A percentile compares a stretch with the other conserved stretches of the same genome.
phyloP scores from a whole-genome alignment of 2,888 invertebrate species.

The Argyra leucocephala region DNA sequence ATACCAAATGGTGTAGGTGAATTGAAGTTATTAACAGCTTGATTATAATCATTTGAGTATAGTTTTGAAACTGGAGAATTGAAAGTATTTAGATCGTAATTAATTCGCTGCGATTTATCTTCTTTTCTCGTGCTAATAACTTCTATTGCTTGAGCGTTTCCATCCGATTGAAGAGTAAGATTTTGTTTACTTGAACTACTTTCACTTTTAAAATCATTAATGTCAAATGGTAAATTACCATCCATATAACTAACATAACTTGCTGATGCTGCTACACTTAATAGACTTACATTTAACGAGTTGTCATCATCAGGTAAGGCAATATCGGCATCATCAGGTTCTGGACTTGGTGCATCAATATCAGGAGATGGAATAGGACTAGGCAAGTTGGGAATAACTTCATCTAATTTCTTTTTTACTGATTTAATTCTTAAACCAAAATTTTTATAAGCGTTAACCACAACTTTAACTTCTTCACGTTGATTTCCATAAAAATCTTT shows the following conservation, averaged over 20 bases:
- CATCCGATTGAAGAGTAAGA: not conserved
- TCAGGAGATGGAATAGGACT: conserved; percentile 55
- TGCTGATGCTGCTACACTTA: not conserved
- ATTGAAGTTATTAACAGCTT: not conserved
- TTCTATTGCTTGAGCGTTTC: not conserved
- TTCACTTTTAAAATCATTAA: conserved; percentile 41
- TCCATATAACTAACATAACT: conserved; percentile 56
- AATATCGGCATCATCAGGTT: conserved; percentile 73
- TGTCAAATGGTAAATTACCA: conserved; percentile 52
- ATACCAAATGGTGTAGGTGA: not conserved
- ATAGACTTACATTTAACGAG: not conserved
- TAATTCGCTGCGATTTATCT: not conserved
- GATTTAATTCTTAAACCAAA: conserved; percentile 81
- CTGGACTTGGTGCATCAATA: conserved; percentile 62
- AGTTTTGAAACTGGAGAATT: not conserved
- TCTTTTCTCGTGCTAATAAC: not conserved
- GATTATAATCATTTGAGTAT: conserved; percentile 1
- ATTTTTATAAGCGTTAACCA: conserved; percentile 90
- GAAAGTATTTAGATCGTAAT: not conserved
- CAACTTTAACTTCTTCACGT: conserved; percentile 87
- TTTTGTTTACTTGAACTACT: not conserved
- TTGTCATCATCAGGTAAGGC: conserved; percentile 54
- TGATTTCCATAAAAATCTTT: conserved; percentile 83
- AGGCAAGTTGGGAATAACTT: conserved; percentile 61
- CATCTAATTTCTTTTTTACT: conserved; percentile 76